Conservation (phyloP, 2,888 invertebrate species). For the Latrodectus elegans region DNA sequence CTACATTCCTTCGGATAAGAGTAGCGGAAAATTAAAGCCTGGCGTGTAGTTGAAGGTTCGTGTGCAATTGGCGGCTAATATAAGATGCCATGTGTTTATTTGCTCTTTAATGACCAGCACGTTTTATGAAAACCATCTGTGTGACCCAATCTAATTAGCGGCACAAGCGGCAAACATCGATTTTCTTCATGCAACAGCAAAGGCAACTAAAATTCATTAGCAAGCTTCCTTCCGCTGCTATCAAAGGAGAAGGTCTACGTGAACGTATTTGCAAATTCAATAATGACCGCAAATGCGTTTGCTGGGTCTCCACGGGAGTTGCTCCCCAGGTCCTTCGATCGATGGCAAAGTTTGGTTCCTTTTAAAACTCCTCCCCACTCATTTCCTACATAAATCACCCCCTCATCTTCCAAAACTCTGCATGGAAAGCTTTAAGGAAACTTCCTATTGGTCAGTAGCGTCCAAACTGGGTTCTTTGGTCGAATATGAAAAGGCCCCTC, state of each 20-base stretch:
- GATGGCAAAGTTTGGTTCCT: constrained; percentile 63
- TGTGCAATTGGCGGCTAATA: constrained; percentile 29
- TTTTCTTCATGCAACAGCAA: constrained; percentile 68
- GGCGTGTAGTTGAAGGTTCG: constrained; percentile 1
- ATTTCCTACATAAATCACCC: constrained; percentile 66
- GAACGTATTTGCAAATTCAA: constrained; percentile 68
- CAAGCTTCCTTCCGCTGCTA: constrained; percentile 37
- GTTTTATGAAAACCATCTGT: constrained; percentile 69
- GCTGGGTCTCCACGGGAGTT: constrained; percentile 50
- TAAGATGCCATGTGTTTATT: constrained; percentile 67
- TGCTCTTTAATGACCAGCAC: constrained; percentile 68
- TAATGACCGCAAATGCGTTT: constrained; percentile 66
- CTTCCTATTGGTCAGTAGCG: constrained; percentile 66
- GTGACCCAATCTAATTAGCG: constrained; percentile 68
- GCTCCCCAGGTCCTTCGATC: constrained; percentile 54
- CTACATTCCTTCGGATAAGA: constrained; percentile 5
- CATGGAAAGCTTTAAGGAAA: constrained; percentile 56
- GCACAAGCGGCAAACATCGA: constrained; percentile 64
- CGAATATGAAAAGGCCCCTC: constrained; percentile 62
- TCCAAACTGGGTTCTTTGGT: constrained; percentile 61
- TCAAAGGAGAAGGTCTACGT: constrained; percentile 64
- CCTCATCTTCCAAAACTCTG: constrained; percentile 22
- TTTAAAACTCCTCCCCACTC: constrained; percentile 63
- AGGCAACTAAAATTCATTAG: constrained; percentile 69
- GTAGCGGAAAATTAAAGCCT: not conserved